Evolutionary conservation across 2,113 vertebrate genomes (phyloP).

Genomic region (Chrysochloris asiatica): DNA sequence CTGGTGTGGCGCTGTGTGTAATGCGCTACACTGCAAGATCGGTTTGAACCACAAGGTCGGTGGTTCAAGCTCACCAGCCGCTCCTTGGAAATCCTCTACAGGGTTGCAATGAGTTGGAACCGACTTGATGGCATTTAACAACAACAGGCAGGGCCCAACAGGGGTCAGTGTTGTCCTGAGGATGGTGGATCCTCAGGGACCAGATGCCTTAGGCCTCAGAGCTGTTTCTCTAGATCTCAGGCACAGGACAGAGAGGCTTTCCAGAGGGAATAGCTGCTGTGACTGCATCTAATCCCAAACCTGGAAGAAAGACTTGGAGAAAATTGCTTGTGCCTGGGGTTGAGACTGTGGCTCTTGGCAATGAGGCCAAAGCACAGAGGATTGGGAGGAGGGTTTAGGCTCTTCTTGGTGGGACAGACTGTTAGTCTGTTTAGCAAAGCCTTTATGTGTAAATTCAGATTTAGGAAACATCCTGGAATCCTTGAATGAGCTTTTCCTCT

Average conservation of each 20-base stretch:
- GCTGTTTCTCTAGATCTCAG: background rate
- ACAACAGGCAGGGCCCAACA: too few species aligned
- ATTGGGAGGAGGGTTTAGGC: too few species aligned
- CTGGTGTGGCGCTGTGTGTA: too few species aligned
- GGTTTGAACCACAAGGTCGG: too few species aligned
- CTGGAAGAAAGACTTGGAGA: background rate
- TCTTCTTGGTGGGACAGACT: background rate
- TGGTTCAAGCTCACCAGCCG: too few species aligned
- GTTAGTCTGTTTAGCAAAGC: background rate
- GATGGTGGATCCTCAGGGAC: too few species aligned
- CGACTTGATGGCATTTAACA: too few species aligned
- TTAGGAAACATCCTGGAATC: background rate
- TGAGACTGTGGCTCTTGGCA: background rate
- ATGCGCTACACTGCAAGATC: too few species aligned
- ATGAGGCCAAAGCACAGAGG: background rate
- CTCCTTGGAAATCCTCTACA: too few species aligned
- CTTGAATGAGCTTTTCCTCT: background rate
- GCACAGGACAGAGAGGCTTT: too few species aligned
- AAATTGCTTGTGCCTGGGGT: background rate
- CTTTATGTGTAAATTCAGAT: slow-evolving; percentile 18
- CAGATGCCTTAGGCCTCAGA: background rate
- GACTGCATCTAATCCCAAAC: background rate
- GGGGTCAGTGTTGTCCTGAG: background rate
- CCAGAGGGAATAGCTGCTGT: background rate
- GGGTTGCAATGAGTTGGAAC: too few species aligned